Percentiles rank a stretch among this genome's conserved stretches.
phyloP scores from a whole-genome alignment of 30 jellyfish, hydroid and myxozoan species.

The Mastigias papua region DNA sequence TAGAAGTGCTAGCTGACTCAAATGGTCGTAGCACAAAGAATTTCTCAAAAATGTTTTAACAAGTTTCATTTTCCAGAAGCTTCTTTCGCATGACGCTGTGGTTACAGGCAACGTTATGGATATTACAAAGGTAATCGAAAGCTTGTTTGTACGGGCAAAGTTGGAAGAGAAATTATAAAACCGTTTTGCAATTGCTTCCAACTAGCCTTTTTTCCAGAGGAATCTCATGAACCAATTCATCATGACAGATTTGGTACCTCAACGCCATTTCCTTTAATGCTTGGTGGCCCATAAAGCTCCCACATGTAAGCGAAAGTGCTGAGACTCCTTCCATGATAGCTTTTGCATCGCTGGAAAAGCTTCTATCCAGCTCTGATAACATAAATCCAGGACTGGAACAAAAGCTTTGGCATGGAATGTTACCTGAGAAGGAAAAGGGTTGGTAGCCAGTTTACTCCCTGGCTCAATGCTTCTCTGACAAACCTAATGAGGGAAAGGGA shows the following conservation, averaged over 20 bases:
- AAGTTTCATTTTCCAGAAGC: too few relatives aligned
- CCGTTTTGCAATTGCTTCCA: slow-evolving; percentile 35
- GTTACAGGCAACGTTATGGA: too few relatives aligned
- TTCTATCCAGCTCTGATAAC: slow-evolving; percentile 47
- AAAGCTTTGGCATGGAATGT: slow-evolving; percentile 22
- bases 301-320: slow-evolving; percentile 35
- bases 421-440: too few relatives aligned
- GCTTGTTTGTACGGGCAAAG: slow-evolving; percentile 30
- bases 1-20: too few relatives aligned
- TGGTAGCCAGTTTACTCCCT: too few relatives aligned
- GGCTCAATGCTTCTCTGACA: too few relatives aligned
- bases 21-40: too few relatives aligned
- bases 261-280: slow-evolving; percentile 25
- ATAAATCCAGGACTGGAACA: slow-evolving; percentile 33
- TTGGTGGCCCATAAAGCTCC: slow-evolving; percentile 3
- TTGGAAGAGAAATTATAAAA: slow-evolving; percentile 6
- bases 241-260: slow-evolving; percentile 31
- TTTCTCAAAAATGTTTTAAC: too few relatives aligned
- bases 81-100: too few relatives aligned
- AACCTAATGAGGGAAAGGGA: too few relatives aligned
- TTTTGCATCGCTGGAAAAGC: slow-evolving; percentile 32
- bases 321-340: slow-evolving; percentile 33
- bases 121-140: too few relatives aligned
- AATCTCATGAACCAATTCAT: slow-evolving; percentile 14
- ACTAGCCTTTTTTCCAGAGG: slow-evolving; percentile 38